Conservation (phyloP, 1,140 invertebrate species). For the Akabosia matsudoensis region DNA sequence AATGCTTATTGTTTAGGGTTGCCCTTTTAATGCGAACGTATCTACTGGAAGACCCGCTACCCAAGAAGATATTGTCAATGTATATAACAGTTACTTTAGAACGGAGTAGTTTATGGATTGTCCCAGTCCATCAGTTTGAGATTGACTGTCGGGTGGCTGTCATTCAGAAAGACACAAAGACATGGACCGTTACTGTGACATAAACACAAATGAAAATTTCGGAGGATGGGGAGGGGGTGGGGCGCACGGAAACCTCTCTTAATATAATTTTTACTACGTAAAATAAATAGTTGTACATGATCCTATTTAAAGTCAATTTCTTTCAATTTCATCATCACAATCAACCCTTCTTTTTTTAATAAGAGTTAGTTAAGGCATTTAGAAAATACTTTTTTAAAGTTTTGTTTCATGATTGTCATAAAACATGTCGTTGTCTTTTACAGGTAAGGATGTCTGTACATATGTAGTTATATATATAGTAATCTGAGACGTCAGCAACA, state of each 20-base stretch:
- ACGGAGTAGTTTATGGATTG: neutral
- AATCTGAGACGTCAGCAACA: neutral
- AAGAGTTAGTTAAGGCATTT: neutral
- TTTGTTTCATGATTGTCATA: neutral
- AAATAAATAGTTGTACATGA: neutral
- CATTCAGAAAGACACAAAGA: too few relatives aligned
- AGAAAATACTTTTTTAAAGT: neutral
- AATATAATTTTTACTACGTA: too few relatives aligned
- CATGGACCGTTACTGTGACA: too few relatives aligned
- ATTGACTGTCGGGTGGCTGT: too few relatives aligned
- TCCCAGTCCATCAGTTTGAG: too few relatives aligned
- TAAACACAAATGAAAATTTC: too few relatives aligned
- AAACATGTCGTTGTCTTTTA: conserved; percentile 5
- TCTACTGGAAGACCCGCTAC: conserved; percentile 4
- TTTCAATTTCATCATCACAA: neutral
- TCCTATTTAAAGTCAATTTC: neutral
- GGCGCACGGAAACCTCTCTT: too few relatives aligned
- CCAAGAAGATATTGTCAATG: neutral
- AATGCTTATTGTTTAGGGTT: too few relatives aligned
- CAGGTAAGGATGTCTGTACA: neutral
- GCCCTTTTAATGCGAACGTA: too few relatives aligned
- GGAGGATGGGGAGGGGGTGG: too few relatives aligned
- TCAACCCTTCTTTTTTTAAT: neutral
- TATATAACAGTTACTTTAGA: neutral
- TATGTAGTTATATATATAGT: neutral